These are phyloP conservation scores for Drosophila guanche DNA, from an alignment of 1,140 invertebrate genomes.

Conservation along the genomic window DNA sequence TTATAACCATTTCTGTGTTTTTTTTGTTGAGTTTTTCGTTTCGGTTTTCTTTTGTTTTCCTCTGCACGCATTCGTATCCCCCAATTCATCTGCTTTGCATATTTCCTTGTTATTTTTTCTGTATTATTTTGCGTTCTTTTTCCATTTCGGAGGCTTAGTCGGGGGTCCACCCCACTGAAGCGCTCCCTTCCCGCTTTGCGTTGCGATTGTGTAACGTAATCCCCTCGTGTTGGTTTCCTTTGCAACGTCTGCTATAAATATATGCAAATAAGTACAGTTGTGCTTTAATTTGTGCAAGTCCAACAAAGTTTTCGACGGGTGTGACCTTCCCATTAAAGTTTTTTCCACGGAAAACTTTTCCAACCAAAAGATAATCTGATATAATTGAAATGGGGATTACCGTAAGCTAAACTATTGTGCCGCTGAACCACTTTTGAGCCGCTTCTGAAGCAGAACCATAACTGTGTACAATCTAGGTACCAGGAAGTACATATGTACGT, in stretches of 20 bases:
- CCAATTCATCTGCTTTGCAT: slow-evolving; percentile 79
- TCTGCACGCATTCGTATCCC: slow-evolving; percentile 51
- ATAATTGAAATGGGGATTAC: too few relatives aligned
- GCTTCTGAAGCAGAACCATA: background rate
- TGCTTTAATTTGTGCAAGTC: slow-evolving; percentile 54
- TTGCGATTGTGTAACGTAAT: slow-evolving; percentile 65
- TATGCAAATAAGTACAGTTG: slow-evolving; percentile 73
- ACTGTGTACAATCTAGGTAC: background rate
- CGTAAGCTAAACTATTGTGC: too few relatives aligned
- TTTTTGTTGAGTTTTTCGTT: slow-evolving; percentile 3
- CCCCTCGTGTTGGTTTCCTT: slow-evolving; percentile 37
- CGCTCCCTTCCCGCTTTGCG: slow-evolving; percentile 21
- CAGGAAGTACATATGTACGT: background rate
- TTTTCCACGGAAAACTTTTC: background rate
- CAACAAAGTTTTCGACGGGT: slow-evolving; percentile 16
- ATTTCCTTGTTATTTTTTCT: slow-evolving; percentile 75
- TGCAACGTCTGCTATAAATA: slow-evolving; percentile 63
- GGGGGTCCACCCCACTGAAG: background rate
- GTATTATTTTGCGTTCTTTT: slow-evolving; percentile 66
- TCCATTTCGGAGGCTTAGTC: slow-evolving; percentile 19
- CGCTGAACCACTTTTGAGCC: too few relatives aligned
- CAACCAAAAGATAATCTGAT: background rate
- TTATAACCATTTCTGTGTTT: slow-evolving; percentile 66
- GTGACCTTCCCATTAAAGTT: slow-evolving; percentile 58
- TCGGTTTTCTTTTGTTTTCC: slow-evolving; percentile 24